Evolutionary conservation across 2,888 invertebrate species (phyloP).

Genomic region (Apotomis turbidana): DNA sequence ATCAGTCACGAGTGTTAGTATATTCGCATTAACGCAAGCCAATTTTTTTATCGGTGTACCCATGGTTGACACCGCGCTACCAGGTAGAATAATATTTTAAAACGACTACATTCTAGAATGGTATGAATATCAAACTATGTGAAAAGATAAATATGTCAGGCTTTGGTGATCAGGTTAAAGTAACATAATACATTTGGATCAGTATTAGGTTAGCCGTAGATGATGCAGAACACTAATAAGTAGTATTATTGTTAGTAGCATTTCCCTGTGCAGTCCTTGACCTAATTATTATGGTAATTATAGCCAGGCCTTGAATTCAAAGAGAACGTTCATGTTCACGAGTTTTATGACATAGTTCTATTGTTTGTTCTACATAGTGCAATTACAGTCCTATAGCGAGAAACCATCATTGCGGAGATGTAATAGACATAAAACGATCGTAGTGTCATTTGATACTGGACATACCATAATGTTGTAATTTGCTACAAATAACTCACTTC

Average conservation of each 20-base stretch:
- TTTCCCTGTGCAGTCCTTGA: constrained; percentile 9
- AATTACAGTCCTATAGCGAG: not conserved
- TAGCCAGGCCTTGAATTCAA: not conserved
- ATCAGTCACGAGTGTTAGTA: no score
- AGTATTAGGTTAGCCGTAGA: not conserved
- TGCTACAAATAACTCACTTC: not conserved
- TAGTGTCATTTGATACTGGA: constrained; percentile 9
- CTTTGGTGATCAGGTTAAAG: no score
- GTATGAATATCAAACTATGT: no score
- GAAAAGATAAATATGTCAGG: no score
- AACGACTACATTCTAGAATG: no score
- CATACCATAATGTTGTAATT: not conserved
- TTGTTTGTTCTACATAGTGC: not conserved
- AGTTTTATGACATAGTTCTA: not conserved
- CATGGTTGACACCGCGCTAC: no score
- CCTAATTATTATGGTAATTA: not conserved
- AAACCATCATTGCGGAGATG: constrained; percentile 10
- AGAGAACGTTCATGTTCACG: not conserved
- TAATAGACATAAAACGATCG: not conserved
- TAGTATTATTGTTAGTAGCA: not conserved
- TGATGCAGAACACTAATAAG: not conserved
- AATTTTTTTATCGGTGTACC: no score
- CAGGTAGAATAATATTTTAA: no score
- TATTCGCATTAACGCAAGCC: no score
- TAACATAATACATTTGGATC: not conserved